phyloP scores from a whole-genome alignment of 1,140 invertebrate genomes.

The Drosophila melanogaster region DNA sequence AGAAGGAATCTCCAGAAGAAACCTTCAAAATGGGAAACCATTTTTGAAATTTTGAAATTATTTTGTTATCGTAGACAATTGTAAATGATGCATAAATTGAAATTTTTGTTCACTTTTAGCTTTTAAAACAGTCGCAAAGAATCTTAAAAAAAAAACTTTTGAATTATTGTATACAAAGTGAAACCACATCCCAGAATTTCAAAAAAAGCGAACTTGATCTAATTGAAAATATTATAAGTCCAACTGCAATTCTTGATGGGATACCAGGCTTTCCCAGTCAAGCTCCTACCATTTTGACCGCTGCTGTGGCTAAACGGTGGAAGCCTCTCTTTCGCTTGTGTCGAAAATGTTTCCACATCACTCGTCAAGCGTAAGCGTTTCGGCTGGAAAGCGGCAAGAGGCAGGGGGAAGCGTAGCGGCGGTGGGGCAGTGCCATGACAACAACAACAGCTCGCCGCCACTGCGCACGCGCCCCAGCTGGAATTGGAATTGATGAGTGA shows the following conservation, averaged over 20 bases:
- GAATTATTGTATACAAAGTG: no score
- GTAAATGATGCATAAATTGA: no score
- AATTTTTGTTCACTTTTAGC: no score
- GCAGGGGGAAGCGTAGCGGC: conserved; percentile 73
- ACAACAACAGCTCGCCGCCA: conserved; percentile 48
- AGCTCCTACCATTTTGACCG: not conserved
- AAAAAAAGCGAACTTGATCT: no score
- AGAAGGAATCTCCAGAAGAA: not conserved
- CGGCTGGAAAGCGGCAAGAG: conserved; percentile 64
- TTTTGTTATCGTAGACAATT: no score
- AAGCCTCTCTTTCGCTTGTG: conserved; percentile 70
- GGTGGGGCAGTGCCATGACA: conserved; percentile 55
- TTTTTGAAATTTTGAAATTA: no score
- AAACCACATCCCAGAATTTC: no score
- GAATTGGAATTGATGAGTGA: conserved; percentile 58
- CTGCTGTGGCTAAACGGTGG: conserved; percentile 29
- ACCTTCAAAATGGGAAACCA: not conserved
- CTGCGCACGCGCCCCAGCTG: conserved; percentile 75
- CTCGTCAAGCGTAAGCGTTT: conserved; percentile 85
- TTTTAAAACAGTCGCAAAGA: no score
- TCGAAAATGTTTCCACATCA: conserved; percentile 85
- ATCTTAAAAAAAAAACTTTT: no score
- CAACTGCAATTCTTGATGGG: not conserved
- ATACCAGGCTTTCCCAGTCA: not conserved
- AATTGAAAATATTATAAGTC: no score